Base-by-base conservation (phyloP, 2,888 invertebrate genomes). In the Phalangium opilio region DNA sequence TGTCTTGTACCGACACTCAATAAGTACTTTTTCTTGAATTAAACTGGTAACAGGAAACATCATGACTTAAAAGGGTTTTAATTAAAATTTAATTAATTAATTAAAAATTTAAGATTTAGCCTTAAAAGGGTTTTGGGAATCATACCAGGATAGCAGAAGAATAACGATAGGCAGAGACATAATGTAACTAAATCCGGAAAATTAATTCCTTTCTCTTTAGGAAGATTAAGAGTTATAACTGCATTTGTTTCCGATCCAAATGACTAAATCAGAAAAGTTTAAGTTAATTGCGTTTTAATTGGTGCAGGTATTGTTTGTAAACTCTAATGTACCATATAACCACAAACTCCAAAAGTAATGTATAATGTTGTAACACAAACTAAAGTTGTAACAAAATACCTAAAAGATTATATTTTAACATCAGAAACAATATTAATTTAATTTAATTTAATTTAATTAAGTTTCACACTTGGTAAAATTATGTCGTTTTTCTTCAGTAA, bases 131-230 rank as follows among this genome's bases (percentile, higher is more conserved):
- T n/a, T n/a, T n/a, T n/a, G n/a, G n/a, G n/a, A n/a, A n/a, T n/a
- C n/a, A n/a, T 59, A 63, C 67, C 63, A 45, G 69, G 68, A 58
- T 68, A 69, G 42, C 69, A 69, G 57, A 67, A 67, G 57, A 67
- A 69, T 19, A 69, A 57, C 2, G 67, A 64, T n/a, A 68, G 46
- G 50, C 68, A 68, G 8, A 69, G 59, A 50, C 65, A 68, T 19
- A 62, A 59, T 51, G 68, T 69, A n/a, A 69, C 69, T 15, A 69
- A 47, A 55, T 64, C 61, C 19, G 67, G 63, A 57, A 67, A 67
- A 56, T 68, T 65, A 11, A 68, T 42, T 21, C 53, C 50, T 20
- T 15, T 10, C 44, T 45, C 18, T 58, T 62, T 61, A 11, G 67
- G 66, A 39, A 69, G 57, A 56, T 69, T 69, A 21, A 69, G 54